A percentile compares a stretch with the other conserved stretches of the same genome.
phyloP scores from a whole-genome alignment of 2,888 invertebrate genomes.

The Cosmia pyralina region DNA sequence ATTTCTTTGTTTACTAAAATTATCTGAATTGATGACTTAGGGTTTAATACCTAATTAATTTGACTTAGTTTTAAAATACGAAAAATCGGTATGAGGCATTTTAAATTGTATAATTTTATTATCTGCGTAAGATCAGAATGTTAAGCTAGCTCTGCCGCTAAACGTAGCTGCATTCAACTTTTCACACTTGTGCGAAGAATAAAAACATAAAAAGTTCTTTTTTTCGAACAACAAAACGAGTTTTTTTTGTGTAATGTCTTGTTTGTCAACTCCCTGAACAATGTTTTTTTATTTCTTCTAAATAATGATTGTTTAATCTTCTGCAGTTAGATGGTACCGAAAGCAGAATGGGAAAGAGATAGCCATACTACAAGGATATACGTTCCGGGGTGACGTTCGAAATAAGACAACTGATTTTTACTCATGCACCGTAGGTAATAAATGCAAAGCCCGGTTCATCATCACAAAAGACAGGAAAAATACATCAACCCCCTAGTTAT shows the following conservation, averaged over 20 bases:
- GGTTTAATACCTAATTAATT: not conserved
- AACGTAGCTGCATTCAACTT: not conserved
- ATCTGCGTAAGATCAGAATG: not conserved
- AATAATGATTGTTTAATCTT: not conserved
- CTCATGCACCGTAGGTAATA: conserved; percentile 20
- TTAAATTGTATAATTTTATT: not conserved
- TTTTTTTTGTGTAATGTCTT: not conserved
- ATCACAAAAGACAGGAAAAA: conserved; percentile 14
- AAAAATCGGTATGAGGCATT: not conserved
- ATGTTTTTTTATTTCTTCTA: not conserved
- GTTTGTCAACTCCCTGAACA: not conserved
- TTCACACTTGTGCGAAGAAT: not conserved
- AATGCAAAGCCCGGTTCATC: conserved; percentile 35
- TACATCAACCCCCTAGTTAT: conserved; percentile 28
- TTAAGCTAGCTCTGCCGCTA: not conserved
- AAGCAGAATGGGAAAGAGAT: conserved; percentile 66
- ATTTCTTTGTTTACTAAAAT: too few species aligned
- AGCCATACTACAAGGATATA: conserved; percentile 68
- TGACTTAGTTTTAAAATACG: not conserved
- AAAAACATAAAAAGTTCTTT: not conserved
- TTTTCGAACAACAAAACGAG: not conserved
- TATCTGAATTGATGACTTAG: too few species aligned
- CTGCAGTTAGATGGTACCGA: conserved; percentile 42
- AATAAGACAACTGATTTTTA: conserved; percentile 19
- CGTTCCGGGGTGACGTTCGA: conserved; percentile 63